phyloP scores from a whole-genome alignment of 2,888 invertebrate genomes.

The Synergus gifuensis region DNA sequence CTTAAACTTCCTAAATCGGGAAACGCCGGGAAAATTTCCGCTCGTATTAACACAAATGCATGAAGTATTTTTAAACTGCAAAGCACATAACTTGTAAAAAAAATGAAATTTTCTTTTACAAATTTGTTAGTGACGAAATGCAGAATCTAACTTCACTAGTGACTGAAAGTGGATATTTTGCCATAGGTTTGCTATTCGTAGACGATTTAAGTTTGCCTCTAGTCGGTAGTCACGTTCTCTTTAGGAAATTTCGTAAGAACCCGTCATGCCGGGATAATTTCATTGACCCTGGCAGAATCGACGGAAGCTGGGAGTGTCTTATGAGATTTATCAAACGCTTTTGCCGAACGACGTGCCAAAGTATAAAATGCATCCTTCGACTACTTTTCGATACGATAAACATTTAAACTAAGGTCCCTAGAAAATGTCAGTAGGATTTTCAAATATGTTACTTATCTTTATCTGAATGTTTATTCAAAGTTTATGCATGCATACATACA shows the following conservation, averaged over 20 bases:
- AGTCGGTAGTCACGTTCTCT: slow-evolving; percentile 29
- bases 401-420: slow-evolving; percentile 19
- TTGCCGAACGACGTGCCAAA: slow-evolving; percentile 41
- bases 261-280: slow-evolving; percentile 33
- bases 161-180: not conserved
- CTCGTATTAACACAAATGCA: too few species aligned
- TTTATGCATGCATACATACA: slow-evolving; percentile 2
- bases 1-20: too few species aligned
- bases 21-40: too few species aligned
- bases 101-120: too few species aligned
- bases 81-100: too few species aligned
- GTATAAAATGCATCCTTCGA: slow-evolving; percentile 18
- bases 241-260: slow-evolving; percentile 35
- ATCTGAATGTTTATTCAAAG: not conserved
- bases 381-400: slow-evolving; percentile 19
- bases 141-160: not conserved
- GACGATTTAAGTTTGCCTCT: not conserved
- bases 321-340: slow-evolving; percentile 40
- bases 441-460: slow-evolving; percentile 36
- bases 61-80: too few species aligned
- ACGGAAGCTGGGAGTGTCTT: slow-evolving; percentile 39
- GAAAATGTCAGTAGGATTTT: slow-evolving; percentile 35
- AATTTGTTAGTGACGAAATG: not conserved
- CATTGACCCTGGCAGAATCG: slow-evolving; percentile 39
- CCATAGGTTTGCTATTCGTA: not conserved